Evolutionary conservation across 2,888 invertebrate genomes (phyloP), one percentile per base, ranked within the genome.

Genomic region (Tethea ocularis): DNA sequence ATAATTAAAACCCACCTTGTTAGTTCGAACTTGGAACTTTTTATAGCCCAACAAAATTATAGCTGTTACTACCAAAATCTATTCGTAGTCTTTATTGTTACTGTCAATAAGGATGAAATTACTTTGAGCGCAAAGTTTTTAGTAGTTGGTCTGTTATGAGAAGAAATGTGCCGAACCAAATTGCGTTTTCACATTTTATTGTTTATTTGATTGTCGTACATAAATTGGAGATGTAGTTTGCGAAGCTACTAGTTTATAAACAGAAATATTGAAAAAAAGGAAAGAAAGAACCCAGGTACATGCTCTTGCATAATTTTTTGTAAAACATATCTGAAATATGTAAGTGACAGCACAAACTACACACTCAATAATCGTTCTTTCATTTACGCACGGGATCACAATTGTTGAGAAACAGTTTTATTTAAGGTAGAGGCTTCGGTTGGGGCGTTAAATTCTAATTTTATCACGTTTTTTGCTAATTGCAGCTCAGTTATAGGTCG

Each of bases 1-100:
- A 88, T 91, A 90, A 90, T 91, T 90, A 91, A 89, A 89, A 88
- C 80, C 84, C 85, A 87, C 88, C 91, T 91, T 87, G 91, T 91
- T 91, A 91, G 88, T 69, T 72, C 70, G 76, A 64, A 68, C 64
- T 80, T 80, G 75, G 82, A 82, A 81, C 86, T 80, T 87, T 88
- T 86, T 86, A 87, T 78, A 75, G 70, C 71, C 57, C 52, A 10
- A 61, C 54, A 54, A 54, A 62, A 58, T 54, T 33, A 17, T 36
- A 5, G 22, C 4, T 54, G 33, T 33, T 8, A 33, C 13, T 7
- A 15, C 6, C 11, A 36, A 54, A 54, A 33, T 22, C 13, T 13
- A 33, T 36, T 36, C 5, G 46, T 46, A 46, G 46, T 20, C 46
- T 46, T 46, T 46, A 46, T 46, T 46, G n/a, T 46, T 10, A 20